Base-by-base conservation (phyloP, 2,113 vertebrate species). In the Maccullochella peelii region DNA sequence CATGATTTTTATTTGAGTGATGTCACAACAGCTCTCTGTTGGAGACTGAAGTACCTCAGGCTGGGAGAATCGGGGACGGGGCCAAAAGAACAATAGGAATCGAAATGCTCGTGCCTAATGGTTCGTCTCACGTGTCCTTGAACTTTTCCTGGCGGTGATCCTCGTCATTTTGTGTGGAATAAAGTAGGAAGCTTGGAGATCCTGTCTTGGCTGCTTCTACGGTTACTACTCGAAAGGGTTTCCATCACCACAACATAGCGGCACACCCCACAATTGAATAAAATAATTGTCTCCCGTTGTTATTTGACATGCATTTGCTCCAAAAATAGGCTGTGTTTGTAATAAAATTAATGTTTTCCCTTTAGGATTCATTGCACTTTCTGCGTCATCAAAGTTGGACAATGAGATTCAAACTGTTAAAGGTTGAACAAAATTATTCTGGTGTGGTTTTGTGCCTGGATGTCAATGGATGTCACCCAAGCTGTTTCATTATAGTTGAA, bases 81-180 rank as follows among this genome's bases (percentile, higher is more conserved):
- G 70, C 79, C 65, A 72, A 71, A 86, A 65, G 78, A 83, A 77
- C 16, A 44, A 73, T 71, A 27, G 62, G 83, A 54, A 63, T 84
- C 15, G 49, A 85, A 79, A 61, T 52, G 71, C 79, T 87, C 50
- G 63, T 33, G 85, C 77, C 65, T 80, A 83, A 84, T 84, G 84
- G 77, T 72, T 75, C 72, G 38, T 84, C 79, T 89, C 76, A 88
- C 73, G 88, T 89, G 88, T 86, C 82, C 83, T 90, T 87, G 84
- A 90, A 88, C 55, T 77, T 86, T 77, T 93, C 73, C 90, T 94
- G 94, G 90, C 90, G 40, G 50, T 49, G 59, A 72, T 73, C 69
- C 83, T 80, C 71, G 44, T 86, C 77, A 74, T 90, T 89, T 82
- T 82, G 70, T 90, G 78, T 74, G 65, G 78, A 85, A 83, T 73